A percentile compares a stretch with the other conserved stretches of the same genome.
Conservation (phyloP, 1,140 invertebrate genomes). For the Pissodes strobi region DNA sequence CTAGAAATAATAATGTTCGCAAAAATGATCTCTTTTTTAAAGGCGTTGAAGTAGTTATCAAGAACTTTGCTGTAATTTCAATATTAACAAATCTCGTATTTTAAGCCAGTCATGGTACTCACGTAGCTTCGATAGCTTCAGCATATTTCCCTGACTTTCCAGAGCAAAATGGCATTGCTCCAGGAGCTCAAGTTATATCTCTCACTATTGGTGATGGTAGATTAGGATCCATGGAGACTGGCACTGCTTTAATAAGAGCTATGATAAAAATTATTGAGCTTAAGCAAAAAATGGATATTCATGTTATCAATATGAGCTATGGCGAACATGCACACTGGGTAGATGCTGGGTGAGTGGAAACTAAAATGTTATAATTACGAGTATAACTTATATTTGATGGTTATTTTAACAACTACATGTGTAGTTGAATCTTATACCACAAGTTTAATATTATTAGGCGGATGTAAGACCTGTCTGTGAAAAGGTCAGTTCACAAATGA, state of each 20-base stretch:
- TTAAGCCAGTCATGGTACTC: constrained; percentile 91
- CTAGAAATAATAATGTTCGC: too few relatives aligned
- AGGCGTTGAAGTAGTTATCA: too few relatives aligned
- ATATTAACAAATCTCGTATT: too few relatives aligned
- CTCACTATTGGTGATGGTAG: constrained; percentile 88
- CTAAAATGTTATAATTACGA: too few relatives aligned
- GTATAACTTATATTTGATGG: too few relatives aligned
- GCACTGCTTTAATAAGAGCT: constrained; percentile 85
- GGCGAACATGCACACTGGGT: constrained; percentile 93
- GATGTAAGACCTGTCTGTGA: too few relatives aligned
- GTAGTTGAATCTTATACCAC: too few relatives aligned
- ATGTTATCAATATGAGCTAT: constrained; percentile 98
- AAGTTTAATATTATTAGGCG: too few relatives aligned
- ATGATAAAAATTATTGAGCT: constrained; percentile 85
- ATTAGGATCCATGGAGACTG: constrained; percentile 94
- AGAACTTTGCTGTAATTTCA: too few relatives aligned
- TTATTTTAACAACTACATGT: too few relatives aligned
- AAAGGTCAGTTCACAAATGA: too few relatives aligned
- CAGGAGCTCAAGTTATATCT: constrained; percentile 94
- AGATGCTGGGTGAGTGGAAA: constrained; percentile 79
- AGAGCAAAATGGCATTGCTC: constrained; percentile 92
- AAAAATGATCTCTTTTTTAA: too few relatives aligned
- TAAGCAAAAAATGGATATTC: constrained; percentile 65
- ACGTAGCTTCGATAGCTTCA: constrained; percentile 94
- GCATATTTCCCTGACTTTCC: constrained; percentile 89